Conservation (phyloP, 2,797 vertebrate species). For the Malacoctenus gilli region DNA sequence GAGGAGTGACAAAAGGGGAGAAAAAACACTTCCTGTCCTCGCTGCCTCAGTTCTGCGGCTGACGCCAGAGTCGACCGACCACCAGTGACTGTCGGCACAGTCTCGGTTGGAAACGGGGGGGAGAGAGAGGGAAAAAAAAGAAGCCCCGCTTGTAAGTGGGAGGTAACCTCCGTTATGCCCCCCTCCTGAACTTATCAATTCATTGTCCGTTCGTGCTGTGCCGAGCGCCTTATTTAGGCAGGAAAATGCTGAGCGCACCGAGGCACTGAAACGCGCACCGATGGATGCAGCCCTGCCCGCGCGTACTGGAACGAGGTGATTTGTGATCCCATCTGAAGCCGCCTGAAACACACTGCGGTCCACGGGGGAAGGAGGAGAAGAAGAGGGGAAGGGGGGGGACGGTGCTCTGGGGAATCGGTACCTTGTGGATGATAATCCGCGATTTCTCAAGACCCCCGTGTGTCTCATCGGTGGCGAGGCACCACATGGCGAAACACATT, state of each 20-base stretch:
- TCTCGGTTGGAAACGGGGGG: conserved; percentile 46
- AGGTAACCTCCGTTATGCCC: conserved; percentile 65
- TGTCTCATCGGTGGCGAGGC: conserved; percentile 61
- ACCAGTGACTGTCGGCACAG: conserved; percentile 59
- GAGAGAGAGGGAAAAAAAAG: too few species aligned
- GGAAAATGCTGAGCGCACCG: conserved; percentile 39
- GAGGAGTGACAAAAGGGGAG: conserved; percentile 32
- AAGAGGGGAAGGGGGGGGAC: too few species aligned
- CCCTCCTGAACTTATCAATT: conserved; percentile 50
- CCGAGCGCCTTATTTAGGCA: conserved; percentile 34
- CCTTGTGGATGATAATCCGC: conserved; percentile 59
- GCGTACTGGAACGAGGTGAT: conserved; percentile 37
- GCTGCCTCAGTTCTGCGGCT: conserved; percentile 53
- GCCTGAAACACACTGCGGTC: conserved; percentile 43
- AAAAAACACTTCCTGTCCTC: conserved; percentile 36
- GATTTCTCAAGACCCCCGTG: conserved; percentile 19
- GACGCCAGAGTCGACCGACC: conserved; percentile 51
- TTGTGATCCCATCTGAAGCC: conserved; percentile 42
- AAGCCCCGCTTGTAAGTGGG: conserved; percentile 62
- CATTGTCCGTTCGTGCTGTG: conserved; percentile 43
- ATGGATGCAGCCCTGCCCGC: conserved; percentile 35
- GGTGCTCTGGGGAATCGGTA: conserved; percentile 33
- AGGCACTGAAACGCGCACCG: conserved; percentile 43
- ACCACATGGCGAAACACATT: conserved; percentile 23
- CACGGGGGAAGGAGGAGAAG: too few species aligned